phyloP scores from a whole-genome alignment of 2,888 invertebrate species.

The Parochlus steinenii region DNA sequence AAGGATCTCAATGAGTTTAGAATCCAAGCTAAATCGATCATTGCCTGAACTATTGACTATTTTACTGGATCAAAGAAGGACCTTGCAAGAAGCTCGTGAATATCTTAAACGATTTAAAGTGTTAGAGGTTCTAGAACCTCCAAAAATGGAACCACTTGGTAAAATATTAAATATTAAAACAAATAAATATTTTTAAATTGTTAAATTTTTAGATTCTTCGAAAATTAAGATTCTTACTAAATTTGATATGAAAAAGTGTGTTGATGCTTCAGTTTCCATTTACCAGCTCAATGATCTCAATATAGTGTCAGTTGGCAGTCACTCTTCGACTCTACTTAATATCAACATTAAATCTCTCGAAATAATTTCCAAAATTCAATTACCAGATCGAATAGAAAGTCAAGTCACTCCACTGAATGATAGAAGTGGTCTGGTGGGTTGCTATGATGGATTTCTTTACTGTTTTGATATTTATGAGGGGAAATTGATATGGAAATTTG shows the following conservation, averaged over 20 bases:
- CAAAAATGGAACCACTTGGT: conserved; percentile 15
- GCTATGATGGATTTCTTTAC: conserved; percentile 58
- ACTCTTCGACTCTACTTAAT: conserved; percentile 52
- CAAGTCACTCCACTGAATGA: conserved; percentile 33
- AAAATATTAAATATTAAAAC: not conserved
- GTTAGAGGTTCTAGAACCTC: conserved; percentile 21
- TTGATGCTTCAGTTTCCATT: conserved; percentile 58
- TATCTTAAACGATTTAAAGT: conserved; percentile 11
- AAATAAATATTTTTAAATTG: conserved; percentile 1
- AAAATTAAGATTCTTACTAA: conserved; percentile 16
- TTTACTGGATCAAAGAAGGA: conserved; percentile 33
- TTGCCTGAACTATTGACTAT: conserved; percentile 36
- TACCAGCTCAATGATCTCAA: conserved; percentile 25
- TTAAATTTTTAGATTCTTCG: conserved; percentile 30
- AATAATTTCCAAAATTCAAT: conserved; percentile 30
- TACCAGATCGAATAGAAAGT: conserved; percentile 61
- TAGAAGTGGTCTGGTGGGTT: conserved; percentile 48
- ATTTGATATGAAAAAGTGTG: conserved; percentile 56
- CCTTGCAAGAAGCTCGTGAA: conserved; percentile 21
- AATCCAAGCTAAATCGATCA: conserved; percentile 28
- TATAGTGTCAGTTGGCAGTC: conserved; percentile 46
- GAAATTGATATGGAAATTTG: conserved; percentile 38
- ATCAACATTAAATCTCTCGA: conserved; percentile 37
- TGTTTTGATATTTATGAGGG: conserved; percentile 40
- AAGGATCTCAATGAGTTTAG: conserved; percentile 41